Evolutionary conservation across 1,140 invertebrate species (phyloP), one percentile per base, ranked within the genome.

Genomic region (Riptortus pedestris): DNA sequence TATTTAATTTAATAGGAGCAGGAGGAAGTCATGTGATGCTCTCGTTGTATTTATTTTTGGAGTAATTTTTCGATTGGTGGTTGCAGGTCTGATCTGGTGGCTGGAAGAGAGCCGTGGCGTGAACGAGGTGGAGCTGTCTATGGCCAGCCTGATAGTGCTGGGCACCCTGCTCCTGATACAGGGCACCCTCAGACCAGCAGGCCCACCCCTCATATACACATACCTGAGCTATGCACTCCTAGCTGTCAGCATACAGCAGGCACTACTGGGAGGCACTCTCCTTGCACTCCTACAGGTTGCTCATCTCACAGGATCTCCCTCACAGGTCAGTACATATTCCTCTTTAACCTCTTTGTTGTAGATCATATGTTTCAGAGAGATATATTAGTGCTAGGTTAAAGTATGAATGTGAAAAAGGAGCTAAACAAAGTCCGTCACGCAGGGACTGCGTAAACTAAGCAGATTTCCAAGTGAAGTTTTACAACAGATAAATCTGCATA

Each of bases 171-270:
- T 88, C 33, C 72, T 84, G 52, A 72, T 79, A 14, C 69, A 85
- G 22, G 76, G 79, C 28, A 72, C 78, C 20, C 67, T 20, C 51
- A 69, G 65, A 1, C 69, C 65, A 1, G 62, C 63, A 27, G 66
- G 55, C 65, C 68, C 66, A 2, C 68, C 65, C n/a, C 79, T 88
- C 14, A 81, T 93, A 63, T 91, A 90, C 76, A 87, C 90, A 51
- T 96, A 93, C 76, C 80, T 93, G 75, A 87, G 87, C 27, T 94
- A 93, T 72, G 88, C 90, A 0, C 80, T 93, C 67, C 80, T 96
- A 63, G 91, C 91, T 1, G 81, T 94, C 43, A 79, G 87, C 58
- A 81, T 93, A 67, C 83, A 87, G 67, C 84, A 92, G 72, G 86
- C 89, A 22, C 79, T 87, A 27, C 73, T 88, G 29, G 84, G 84